phyloP scores from a whole-genome alignment of 2,888 invertebrate genomes.

The Chloroclysta siterata region DNA sequence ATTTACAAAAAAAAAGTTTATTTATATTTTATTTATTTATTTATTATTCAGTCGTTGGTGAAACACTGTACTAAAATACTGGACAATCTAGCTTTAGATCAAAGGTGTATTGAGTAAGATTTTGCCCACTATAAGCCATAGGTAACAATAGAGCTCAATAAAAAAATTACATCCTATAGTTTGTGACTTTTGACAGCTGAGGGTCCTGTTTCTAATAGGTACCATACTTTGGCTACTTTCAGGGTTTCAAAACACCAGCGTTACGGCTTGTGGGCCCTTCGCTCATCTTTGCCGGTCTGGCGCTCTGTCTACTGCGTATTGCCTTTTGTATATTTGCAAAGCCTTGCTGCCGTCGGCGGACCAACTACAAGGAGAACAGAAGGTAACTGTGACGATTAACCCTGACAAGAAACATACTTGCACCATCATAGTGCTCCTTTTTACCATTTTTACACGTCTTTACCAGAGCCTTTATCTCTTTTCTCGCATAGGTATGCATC shows the following conservation, averaged over 20 bases:
- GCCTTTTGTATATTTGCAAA: slow-evolving; percentile 93
- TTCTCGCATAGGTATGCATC: no score
- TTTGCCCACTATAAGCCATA: background rate
- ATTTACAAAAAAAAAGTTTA: no score
- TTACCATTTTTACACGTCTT: no score
- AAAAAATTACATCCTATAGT: no score
- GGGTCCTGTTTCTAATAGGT: background rate
- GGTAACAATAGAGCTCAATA: background rate
- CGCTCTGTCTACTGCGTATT: slow-evolving; percentile 93
- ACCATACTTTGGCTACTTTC: slow-evolving; percentile 39
- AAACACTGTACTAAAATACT: background rate
- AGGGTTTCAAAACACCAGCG: slow-evolving; percentile 93
- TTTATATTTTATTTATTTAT: no score
- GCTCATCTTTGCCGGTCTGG: slow-evolving; percentile 90
- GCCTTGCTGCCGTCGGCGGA: slow-evolving; percentile 88
- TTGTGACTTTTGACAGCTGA: background rate
- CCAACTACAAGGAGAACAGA: slow-evolving; percentile 86
- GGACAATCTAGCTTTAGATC: background rate
- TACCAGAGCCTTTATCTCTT: no score
- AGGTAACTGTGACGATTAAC: slow-evolving; percentile 54
- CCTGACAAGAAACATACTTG: background rate
- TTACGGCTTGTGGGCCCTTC: slow-evolving; percentile 94
- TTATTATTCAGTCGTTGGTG: no score
- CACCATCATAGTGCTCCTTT: no score
- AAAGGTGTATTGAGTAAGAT: background rate